Evolutionary conservation across 2,797 vertebrate genomes (phyloP).

Genomic region (Eulemur coronatus): DNA sequence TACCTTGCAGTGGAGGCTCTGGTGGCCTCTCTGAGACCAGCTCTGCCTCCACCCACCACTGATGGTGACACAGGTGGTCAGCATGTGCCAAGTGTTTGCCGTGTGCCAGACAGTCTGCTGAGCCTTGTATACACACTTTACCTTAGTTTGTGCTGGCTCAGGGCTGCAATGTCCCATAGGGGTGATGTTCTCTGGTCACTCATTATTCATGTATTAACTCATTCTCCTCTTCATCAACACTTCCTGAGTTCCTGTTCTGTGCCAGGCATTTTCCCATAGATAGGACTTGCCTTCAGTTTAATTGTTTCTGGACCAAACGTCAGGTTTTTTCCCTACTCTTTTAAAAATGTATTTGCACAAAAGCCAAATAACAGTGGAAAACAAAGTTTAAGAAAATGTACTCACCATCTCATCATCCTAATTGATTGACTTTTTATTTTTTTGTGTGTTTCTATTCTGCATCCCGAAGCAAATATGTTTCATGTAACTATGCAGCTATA

Average conservation of each 20-base stretch:
- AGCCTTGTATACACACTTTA: not conserved
- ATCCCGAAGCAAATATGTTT: slow-evolving; percentile 15
- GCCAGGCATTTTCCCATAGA: not conserved
- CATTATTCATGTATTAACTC: not conserved
- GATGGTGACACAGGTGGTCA: too few species aligned
- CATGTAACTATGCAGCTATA: not conserved
- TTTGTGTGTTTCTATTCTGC: not conserved
- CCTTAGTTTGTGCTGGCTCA: not conserved
- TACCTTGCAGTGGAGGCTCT: not conserved
- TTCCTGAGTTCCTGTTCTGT: not conserved
- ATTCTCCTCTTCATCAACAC: not conserved
- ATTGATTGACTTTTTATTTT: slow-evolving; percentile 13
- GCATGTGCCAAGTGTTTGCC: too few species aligned
- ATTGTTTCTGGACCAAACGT: not conserved
- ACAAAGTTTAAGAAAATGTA: not conserved
- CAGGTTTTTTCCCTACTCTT: not conserved
- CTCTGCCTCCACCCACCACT: too few species aligned
- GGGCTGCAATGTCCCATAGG: not conserved
- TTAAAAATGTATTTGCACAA: not conserved
- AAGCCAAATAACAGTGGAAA: not conserved
- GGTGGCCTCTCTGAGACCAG: not conserved
- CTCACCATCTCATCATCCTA: not conserved
- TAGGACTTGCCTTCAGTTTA: not conserved
- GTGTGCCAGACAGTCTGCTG: not conserved
- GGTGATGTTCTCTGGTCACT: not conserved